A percentile compares a stretch with the other conserved stretches of the same genome.
These are phyloP conservation scores for Drosophila grimshawi DNA, from an alignment of 1,140 invertebrate genomes.

Conservation along the genomic window DNA sequence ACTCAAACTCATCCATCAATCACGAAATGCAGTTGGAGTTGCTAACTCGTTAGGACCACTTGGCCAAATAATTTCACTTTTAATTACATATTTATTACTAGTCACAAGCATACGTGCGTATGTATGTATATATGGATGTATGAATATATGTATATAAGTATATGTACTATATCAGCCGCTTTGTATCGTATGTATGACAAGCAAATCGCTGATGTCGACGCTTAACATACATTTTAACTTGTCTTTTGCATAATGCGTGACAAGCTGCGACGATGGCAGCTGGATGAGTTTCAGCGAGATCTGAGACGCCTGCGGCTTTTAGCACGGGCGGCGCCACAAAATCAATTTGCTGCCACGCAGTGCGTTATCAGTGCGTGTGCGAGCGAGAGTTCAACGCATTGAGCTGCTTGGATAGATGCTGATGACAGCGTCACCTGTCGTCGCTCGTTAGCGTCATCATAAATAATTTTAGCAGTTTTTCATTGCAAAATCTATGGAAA, in stretches of 20 bases:
- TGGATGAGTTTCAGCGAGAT: constrained; percentile 14
- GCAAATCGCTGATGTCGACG: constrained; percentile 50
- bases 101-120: neutral
- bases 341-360: constrained; percentile 77
- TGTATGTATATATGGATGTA: neutral
- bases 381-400: neutral
- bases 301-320: constrained; percentile 41
- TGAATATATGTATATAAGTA: constrained; percentile 14
- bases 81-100: constrained; percentile 56
- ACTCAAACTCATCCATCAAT: constrained; percentile 82
- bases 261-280: constrained; percentile 36
- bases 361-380: constrained; percentile 62
- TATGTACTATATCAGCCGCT: constrained; percentile 34
- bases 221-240: constrained; percentile 79
- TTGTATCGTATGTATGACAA: constrained; percentile 56
- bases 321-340: constrained; percentile 78
- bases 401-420: neutral
- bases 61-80: constrained; percentile 76
- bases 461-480: constrained; percentile 76
- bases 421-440: constrained; percentile 68
- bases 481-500: constrained; percentile 73
- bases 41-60: constrained; percentile 69
- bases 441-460: constrained; percentile 81
- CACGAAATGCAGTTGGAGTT: constrained; percentile 60
- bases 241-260: constrained; percentile 79